These are phyloP conservation scores for Caenorhabditis afra DNA, from an alignment of 2,888 invertebrate genomes.

Conservation along the genomic window DNA sequence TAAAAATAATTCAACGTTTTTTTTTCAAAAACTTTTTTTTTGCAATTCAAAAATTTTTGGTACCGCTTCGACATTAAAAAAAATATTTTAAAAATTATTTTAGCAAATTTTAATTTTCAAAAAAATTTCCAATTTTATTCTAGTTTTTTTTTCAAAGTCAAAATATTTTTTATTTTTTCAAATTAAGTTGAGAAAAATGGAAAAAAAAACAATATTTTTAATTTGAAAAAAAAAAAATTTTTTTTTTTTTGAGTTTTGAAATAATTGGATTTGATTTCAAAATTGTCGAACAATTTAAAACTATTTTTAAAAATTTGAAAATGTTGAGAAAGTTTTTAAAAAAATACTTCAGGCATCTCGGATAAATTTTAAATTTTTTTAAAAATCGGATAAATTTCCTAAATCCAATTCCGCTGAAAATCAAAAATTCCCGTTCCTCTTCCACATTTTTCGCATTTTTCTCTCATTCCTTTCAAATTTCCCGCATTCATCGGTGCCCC, in stretches of 20 bases:
- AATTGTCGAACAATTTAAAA: neutral
- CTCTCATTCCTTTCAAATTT: neutral
- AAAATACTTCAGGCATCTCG: neutral
- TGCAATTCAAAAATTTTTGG: too few relatives aligned
- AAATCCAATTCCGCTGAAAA: too few relatives aligned
- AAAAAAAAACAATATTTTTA: neutral
- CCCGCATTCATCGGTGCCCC: conserved; percentile 30
- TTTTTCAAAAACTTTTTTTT: too few relatives aligned
- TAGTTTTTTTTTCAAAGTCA: too few relatives aligned
- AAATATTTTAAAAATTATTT: neutral
- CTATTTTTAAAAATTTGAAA: too few relatives aligned
- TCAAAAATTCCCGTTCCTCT: neutral
- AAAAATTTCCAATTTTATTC: neutral
- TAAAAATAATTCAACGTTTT: too few relatives aligned
- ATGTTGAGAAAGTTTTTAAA: too few relatives aligned
- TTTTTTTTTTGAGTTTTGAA: neutral
- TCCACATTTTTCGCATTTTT: neutral
- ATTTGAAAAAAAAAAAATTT: conserved; percentile 1
- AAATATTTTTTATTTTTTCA: too few relatives aligned
- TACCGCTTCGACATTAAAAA: too few relatives aligned
- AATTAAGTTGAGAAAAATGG: too few relatives aligned
- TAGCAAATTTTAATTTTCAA: neutral
- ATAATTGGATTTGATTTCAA: neutral
- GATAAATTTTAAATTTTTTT: neutral
- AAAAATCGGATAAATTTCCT: neutral